Percentiles rank a stretch among this genome's conserved stretches.
phyloP scores from a whole-genome alignment of 2,888 invertebrate genomes.

The Papilio demoleus region DNA sequence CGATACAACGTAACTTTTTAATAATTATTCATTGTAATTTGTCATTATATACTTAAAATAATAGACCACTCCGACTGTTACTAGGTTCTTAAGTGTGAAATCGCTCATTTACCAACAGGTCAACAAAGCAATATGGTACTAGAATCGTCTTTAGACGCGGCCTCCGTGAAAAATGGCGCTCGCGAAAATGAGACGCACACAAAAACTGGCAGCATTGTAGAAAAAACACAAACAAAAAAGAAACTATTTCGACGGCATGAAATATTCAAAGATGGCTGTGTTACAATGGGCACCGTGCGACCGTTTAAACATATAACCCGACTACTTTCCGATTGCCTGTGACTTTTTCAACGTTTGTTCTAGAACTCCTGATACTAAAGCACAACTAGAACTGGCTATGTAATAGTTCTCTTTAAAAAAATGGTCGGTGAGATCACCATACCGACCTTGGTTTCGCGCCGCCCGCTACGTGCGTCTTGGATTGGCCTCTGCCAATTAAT shows the following conservation, averaged over 20 bases:
- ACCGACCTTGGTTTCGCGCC: slow-evolving; percentile 67
- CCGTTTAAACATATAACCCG: slow-evolving; percentile 54
- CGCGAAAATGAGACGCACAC: slow-evolving; percentile 64
- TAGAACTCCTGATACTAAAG: slow-evolving; percentile 48
- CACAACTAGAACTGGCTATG: slow-evolving; percentile 58
- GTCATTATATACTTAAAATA: no score
- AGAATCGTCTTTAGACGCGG: slow-evolving; percentile 51
- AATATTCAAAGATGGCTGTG: slow-evolving; percentile 66
- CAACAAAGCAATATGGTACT: slow-evolving; percentile 18
- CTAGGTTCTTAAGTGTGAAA: not conserved
- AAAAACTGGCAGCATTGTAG: slow-evolving; percentile 58
- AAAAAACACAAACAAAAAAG: slow-evolving; percentile 54
- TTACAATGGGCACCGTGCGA: slow-evolving; percentile 62
- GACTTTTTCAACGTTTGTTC: slow-evolving; percentile 50
- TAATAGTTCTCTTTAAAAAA: slow-evolving; percentile 67
- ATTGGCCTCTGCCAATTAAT: slow-evolving; percentile 64
- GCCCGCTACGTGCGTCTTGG: slow-evolving; percentile 57
- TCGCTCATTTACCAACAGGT: not conserved
- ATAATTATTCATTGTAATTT: not conserved
- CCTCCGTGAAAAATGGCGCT: slow-evolving; percentile 67
- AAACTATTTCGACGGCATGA: slow-evolving; percentile 64
- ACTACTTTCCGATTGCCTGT: slow-evolving; percentile 44
- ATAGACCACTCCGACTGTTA: not conserved
- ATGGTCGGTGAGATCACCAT: slow-evolving; percentile 75
- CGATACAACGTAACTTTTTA: not conserved